Percentiles rank a stretch among this genome's conserved stretches.
phyloP scores from a whole-genome alignment of 2,113 vertebrate genomes.

The Carollia perspicillata region DNA sequence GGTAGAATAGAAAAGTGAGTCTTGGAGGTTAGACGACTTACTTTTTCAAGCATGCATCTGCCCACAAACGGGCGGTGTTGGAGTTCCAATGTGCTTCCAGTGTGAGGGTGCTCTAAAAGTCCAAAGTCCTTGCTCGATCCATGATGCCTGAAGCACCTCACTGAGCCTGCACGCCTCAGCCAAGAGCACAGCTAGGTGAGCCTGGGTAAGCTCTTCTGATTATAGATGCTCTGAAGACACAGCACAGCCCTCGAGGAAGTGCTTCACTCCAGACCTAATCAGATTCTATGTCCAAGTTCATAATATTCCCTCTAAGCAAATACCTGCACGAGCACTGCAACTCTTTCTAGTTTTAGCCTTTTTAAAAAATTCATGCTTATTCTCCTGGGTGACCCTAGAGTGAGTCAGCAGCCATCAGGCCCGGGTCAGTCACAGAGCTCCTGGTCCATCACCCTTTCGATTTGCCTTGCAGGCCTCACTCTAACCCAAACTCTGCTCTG shows the following conservation, averaged over 20 bases:
- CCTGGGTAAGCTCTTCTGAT: neutral
- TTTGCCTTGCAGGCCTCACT: neutral
- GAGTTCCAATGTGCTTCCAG: neutral
- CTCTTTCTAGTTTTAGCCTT: neutral
- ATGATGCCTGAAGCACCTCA: neutral
- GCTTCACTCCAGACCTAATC: neutral
- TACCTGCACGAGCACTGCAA: neutral
- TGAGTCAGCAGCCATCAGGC: neutral
- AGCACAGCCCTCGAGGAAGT: neutral
- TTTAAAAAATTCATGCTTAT: neutral
- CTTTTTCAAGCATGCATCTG: neutral
- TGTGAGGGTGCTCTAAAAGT: rapidly evolving
- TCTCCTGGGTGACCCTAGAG: rapidly evolving
- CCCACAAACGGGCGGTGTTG: neutral
- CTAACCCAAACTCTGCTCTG: neutral
- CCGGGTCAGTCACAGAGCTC: neutral
- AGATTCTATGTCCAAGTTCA: neutral
- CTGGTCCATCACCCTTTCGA: neutral
- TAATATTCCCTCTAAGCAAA: neutral
- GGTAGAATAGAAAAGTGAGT: neutral
- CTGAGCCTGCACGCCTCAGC: neutral
- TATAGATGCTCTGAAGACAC: neutral
- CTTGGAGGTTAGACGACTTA: neutral
- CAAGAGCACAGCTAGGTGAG: neutral
- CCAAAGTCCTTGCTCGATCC: neutral